Percentiles rank a stretch among this genome's conserved stretches.
Evolutionary conservation across 2,888 invertebrate species (phyloP).

Genomic region (Mesorhabditis belari): DNA sequence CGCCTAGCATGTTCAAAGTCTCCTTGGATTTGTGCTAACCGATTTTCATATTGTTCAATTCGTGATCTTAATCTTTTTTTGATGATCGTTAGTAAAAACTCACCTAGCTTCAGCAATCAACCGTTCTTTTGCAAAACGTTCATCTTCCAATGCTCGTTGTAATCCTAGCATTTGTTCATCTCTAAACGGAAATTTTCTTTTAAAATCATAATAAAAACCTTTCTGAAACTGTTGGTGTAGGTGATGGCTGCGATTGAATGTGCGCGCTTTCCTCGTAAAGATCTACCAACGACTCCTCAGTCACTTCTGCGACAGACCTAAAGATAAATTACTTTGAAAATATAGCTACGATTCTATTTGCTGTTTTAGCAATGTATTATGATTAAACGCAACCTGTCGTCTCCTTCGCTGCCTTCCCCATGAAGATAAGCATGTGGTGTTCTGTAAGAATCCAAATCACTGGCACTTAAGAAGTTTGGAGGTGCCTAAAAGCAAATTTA

Average conservation of each 20-base stretch:
- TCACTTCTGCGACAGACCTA: neutral
- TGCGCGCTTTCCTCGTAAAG: neutral
- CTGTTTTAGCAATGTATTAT: no score
- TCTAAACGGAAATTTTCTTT: conserved; percentile 15
- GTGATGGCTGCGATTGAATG: neutral
- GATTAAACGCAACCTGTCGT: no score
- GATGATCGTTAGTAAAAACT: neutral
- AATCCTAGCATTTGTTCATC: conserved; percentile 29
- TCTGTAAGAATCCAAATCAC: conserved; percentile 85
- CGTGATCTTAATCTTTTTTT: conserved; percentile 19
- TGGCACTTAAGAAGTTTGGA: conserved; percentile 86
- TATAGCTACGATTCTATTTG: no score
- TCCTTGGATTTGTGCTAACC: conserved; percentile 38
- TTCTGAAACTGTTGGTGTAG: neutral
- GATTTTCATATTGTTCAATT: conserved; percentile 54
- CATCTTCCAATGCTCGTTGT: conserved; percentile 27
- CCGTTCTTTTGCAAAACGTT: conserved; percentile 30
- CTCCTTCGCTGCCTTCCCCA: no score
- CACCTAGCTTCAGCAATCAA: conserved; percentile 24
- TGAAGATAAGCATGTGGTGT: conserved; percentile 70
- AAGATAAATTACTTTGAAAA: no score
- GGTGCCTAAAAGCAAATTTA: conserved; percentile 63
- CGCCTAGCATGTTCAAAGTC: conserved; percentile 29
- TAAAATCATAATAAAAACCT: neutral
- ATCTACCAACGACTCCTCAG: neutral